Conservation (phyloP, 2,888 invertebrate species). For the Drosophila diplacantha region DNA sequence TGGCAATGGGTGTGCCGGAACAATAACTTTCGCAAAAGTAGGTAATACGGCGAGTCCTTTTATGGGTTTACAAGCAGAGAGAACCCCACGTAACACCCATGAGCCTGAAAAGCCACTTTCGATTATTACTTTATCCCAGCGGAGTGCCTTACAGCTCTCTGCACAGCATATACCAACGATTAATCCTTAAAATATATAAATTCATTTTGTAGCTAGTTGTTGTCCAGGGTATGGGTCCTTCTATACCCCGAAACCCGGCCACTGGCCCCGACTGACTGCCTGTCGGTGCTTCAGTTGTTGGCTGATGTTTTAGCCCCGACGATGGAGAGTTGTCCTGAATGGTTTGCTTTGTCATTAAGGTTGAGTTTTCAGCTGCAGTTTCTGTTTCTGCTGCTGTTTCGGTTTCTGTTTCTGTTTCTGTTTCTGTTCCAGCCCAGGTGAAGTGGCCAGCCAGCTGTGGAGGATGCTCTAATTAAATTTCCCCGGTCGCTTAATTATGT, state of each 20-base stretch:
- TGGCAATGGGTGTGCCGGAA: conserved; percentile 1
- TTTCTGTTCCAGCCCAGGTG: conserved; percentile 40
- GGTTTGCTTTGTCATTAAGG: conserved; percentile 66
- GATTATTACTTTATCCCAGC: neutral
- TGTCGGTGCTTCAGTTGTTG: conserved; percentile 18
- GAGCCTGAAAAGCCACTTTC: neutral
- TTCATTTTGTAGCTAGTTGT: no score
- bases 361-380: conserved; percentile 24
- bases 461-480: conserved; percentile 68
- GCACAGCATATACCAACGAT: neutral
- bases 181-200: no score
- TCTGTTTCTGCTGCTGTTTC: conserved; percentile 20
- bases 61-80: neutral
- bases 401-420: neutral
- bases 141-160: neutral
- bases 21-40: conserved; percentile 2
- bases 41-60: neutral
- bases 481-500: conserved; percentile 59
- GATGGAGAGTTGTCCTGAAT: conserved; percentile 19
- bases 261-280: neutral
- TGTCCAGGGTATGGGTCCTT: neutral
- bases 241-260: neutral
- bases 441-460: conserved; percentile 44
- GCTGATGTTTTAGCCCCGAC: conserved; percentile 25
- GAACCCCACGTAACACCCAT: neutral